A percentile compares a stretch with the other conserved stretches of the same genome.
These are phyloP conservation scores for Trachelus stipa DNA, from an alignment of 2,888 invertebrate genomes.

Conservation along the genomic window DNA sequence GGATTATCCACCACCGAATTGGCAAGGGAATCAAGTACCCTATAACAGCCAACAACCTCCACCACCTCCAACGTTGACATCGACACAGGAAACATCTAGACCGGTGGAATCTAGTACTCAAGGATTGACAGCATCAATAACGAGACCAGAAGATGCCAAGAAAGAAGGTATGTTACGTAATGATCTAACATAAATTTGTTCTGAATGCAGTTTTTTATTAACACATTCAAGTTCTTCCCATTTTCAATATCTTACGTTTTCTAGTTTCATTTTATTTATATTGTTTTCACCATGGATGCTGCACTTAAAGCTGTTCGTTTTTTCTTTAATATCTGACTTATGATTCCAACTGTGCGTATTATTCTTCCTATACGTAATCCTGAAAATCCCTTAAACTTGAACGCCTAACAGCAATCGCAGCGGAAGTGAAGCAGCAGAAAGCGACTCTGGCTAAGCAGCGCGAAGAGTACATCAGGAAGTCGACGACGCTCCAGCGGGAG, in stretches of 20 bases:
- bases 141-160: constrained; percentile 62
- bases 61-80: constrained; percentile 48
- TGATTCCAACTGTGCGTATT: background rate
- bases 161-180: constrained; percentile 59
- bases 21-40: constrained; percentile 59
- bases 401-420: constrained; percentile 75
- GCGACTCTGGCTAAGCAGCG: constrained; percentile 83
- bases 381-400: constrained; percentile 22
- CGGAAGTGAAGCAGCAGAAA: constrained; percentile 85
- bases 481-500: constrained; percentile 79
- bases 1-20: constrained; percentile 62
- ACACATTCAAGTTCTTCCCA: background rate
- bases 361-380: constrained; percentile 18
- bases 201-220: background rate
- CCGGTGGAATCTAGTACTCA: constrained; percentile 33
- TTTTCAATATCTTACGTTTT: constrained; percentile 7
- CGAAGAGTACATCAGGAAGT: constrained; percentile 84
- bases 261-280: constrained; percentile 7
- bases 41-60: constrained; percentile 61
- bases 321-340: background rate
- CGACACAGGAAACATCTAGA: constrained; percentile 48
- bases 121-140: constrained; percentile 22
- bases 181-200: constrained; percentile 7
- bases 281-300: constrained; percentile 23
- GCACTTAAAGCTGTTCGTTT: constrained; percentile 15